Percentiles rank a stretch among this genome's conserved stretches.
phyloP scores from a whole-genome alignment of 2,888 invertebrate species.

The Philereme vetulata region DNA sequence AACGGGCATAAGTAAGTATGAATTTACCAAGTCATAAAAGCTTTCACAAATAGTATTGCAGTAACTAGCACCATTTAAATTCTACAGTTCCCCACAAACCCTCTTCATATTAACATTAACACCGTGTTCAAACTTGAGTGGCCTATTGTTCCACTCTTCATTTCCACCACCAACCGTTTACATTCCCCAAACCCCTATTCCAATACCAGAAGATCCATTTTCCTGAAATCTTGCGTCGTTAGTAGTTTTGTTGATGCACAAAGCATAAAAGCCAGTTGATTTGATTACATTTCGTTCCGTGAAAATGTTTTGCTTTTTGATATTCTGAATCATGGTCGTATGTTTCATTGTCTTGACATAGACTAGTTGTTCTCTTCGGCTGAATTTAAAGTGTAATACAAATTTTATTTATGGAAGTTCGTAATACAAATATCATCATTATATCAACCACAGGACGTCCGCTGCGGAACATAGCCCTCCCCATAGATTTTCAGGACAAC shows the following conservation, averaged over 20 bases:
- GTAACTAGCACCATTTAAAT: conserved; percentile 36
- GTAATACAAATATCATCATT: no score
- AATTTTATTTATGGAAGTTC: no score
- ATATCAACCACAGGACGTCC: no score
- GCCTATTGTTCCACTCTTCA: conserved; percentile 62
- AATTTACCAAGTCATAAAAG: conserved; percentile 8
- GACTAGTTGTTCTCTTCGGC: no score
- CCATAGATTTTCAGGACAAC: no score
- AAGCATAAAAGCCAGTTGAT: conserved; percentile 62
- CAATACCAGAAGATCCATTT: conserved; percentile 34
- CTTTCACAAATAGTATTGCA: conserved; percentile 18
- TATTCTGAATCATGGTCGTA: conserved; percentile 33
- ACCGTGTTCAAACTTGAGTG: conserved; percentile 60
- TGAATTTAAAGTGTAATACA: no score
- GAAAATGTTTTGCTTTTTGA: conserved; percentile 52
- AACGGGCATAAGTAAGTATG: no score
- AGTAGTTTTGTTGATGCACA: conserved; percentile 34
- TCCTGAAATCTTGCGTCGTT: conserved; percentile 18
- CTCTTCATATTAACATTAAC: conserved; percentile 69
- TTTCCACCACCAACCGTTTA: conserved; percentile 38
- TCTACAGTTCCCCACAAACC: conserved; percentile 48
- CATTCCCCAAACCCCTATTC: conserved; percentile 23
- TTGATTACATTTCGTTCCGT: conserved; percentile 65
- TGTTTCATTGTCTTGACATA: conserved; percentile 11
- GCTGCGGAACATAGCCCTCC: no score